Conservation (phyloP, 2,113 vertebrate genomes). For the Semnopithecus entellus region DNA sequence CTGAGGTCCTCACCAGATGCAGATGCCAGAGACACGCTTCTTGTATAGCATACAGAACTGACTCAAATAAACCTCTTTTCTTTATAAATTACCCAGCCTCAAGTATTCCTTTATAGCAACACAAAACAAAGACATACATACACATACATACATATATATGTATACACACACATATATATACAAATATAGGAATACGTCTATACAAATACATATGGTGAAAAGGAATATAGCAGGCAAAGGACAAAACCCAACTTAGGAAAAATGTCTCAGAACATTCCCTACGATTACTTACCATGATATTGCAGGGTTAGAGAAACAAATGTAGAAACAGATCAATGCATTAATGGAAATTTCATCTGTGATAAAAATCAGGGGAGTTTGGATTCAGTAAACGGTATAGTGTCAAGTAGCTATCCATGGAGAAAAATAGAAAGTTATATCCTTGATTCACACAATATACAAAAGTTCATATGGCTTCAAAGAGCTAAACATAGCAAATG, state of each 20-base stretch:
- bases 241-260: background rate
- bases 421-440: background rate
- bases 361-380: background rate
- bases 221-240: background rate
- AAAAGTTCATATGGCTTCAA: background rate
- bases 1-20: background rate
- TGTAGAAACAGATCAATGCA: background rate
- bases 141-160: too few species aligned
- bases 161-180: too few species aligned
- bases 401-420: background rate
- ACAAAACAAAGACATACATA: background rate
- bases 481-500: background rate
- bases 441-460: background rate
- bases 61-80: background rate
- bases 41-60: background rate
- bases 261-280: background rate
- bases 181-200: background rate
- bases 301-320: background rate
- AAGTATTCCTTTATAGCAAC: background rate
- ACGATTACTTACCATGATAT: background rate
- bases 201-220: background rate
- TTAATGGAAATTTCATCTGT: background rate
- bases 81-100: background rate
- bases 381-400: background rate
- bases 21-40: background rate